Evolutionary conservation across 92 coral and sea anemone species (phyloP), one percentile per base, ranked within the genome.

Genomic region (Zoanthus solanderi): DNA sequence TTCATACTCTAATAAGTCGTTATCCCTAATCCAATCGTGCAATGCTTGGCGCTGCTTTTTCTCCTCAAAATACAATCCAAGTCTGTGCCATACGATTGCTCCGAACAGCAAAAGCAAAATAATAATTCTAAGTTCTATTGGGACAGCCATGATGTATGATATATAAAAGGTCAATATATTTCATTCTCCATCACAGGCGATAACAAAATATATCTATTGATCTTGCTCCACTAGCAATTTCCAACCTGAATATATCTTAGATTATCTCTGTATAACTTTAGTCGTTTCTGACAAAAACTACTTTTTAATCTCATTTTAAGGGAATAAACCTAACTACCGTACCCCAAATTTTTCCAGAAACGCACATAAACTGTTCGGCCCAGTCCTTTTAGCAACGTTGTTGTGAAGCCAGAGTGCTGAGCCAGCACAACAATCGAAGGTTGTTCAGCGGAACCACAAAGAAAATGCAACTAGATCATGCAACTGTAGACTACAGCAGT

Each of bases 21-120:
- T 90, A 45, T 93, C 91, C 75, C 78, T 76, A 69, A 96, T 79
- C 93, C 96, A 96, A 17, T 61, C 89, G 60, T 89, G 95, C 0
- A 96, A 83, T 5, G 87, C 87, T 16, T 88, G 84, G 63, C 88
- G 92, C 60, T 93, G 90, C 53, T 87, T 81, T 58, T 88, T 84
- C 61, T 84, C 87, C 15, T 84, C 74, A 73, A 83, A 78, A 73
- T 91, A 93, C 68, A 94, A 75, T 44, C 91, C 89, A 30, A 92
- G 50, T 60, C 91, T 93, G 74, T 92, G 88, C 88, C 91, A 92
- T 44, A 94, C 78, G 29, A 94, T 77, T 66, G 90, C 93, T 45
- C 72, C 89, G 53, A 91, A 89, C 9, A 94, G 72, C 16, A 85
- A 81, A 15, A 86, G 80, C 45, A 94, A 85, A 31, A 91, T 12